Evolutionary conservation across 1,140 invertebrate genomes (phyloP), one percentile per base, ranked within the genome.

Genomic region (Tetramorium parvispinum): DNA sequence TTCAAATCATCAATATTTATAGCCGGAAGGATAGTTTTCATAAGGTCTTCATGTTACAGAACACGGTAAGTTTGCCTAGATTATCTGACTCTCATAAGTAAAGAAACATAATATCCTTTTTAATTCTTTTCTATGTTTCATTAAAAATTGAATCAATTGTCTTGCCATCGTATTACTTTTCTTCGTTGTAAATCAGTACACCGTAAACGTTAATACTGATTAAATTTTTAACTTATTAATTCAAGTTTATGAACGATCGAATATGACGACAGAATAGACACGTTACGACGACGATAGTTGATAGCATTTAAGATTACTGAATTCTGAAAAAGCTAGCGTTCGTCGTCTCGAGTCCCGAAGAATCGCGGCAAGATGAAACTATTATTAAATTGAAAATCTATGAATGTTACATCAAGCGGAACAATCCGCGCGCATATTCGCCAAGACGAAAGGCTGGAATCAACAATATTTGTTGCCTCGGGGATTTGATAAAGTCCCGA

Each of bases 1-100:
- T 49, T 73, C 68, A 82, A 87, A 87, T 89, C 88, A 85, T 83
- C 73, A 85, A 89, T 87, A 87, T 85, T 85, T 77, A 85, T 66
- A 55, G 40, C 87, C 71, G 49, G 21, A 70, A 61, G 77, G 68
- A 55, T 65, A 43, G 46, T 78, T 85, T 78, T 85, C 46, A 65
- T 43, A 65, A 77, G 49, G n/a, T 77, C 53, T 27, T 37, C 21
- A n/a, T 63, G 49, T 77, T 77, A 49, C 68, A 40, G 63, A 55
- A 32, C 43, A 18, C 6, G 2, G 11, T 32, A 3, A 13, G 5
- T 46, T 82, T 57, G 10, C 37, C 66, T 53, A 27, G 37, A 57
- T 71, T 82, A 71, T 18, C 65, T 51, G 37, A 43, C 53, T 83
- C 8, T 13, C 24, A 57, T 57, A 57, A 27, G 16, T 55, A 57